Evolutionary conservation across 2,888 invertebrate genomes (phyloP), one percentile per base, ranked within the genome.

Genomic region (Pterostichus madidus): DNA sequence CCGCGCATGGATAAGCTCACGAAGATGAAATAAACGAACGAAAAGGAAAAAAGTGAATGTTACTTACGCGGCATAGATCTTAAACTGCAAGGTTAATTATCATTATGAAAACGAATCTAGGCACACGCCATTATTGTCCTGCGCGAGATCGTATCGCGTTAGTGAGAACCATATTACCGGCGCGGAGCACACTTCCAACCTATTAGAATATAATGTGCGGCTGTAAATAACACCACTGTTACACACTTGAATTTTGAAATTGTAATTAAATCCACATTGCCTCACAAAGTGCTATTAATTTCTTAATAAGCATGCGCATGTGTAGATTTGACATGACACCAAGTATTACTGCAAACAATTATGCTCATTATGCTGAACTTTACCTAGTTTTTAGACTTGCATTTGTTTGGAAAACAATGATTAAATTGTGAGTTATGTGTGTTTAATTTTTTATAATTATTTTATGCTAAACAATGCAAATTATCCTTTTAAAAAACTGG

Each of bases 71-170:
- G 71, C 53, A 59, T 44, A 64, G 61, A 64, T 79, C 79, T 79
- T 61, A 79, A 79, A 79, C 61, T 46, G 56, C 80, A 80, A 80
- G 80, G 80, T 80, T 80, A 80, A 80, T 80, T 49, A 73, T 56
- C 61, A 79, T 79, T 79, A 79, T 79, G 79, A 79, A 79, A 80
- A 71, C 53, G 73, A 71, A 80, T 56, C 35, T 52, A 80, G 59
- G 73, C 80, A 80, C 80, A 80, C 80, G 80, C 71, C 80, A 80
- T 79, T 53, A 80, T 80, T 80, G 80, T 80, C 77, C 56, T 35
- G 39, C 46, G 35, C 44, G 39, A 79, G 53, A 80, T 73, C 13
- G 31, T 80, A 80, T 80, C 80, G 39, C 52, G 31, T 31, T 64
- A 79, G 64, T 79, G 79, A 64, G 79, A 79, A 79, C 79, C 44